Conservation (phyloP, 2,888 invertebrate genomes). For the Xestia sexstrigata region DNA sequence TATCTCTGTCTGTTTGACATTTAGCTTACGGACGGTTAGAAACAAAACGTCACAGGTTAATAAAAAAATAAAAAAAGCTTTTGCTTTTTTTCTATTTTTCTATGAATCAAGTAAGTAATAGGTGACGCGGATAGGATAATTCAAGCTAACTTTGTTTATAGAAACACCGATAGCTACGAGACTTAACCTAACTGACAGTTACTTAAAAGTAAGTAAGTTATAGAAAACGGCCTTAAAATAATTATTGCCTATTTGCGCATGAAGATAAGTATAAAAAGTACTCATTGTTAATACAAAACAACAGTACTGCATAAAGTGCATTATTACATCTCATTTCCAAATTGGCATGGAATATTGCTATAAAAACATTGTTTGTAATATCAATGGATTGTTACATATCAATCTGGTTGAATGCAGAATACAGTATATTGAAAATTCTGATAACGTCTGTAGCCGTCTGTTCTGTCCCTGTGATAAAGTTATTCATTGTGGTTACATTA, state of each 20-base stretch:
- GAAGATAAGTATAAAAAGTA: constrained; percentile 45
- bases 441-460: constrained; percentile 36
- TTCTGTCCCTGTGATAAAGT: constrained; percentile 20
- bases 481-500: constrained; percentile 18
- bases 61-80: too few relatives aligned
- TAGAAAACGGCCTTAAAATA: constrained; percentile 5
- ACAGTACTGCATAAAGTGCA: constrained; percentile 24
- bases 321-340: constrained; percentile 43
- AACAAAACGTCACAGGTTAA: too few relatives aligned
- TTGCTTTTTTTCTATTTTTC: too few relatives aligned
- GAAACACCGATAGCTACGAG: too few relatives aligned
- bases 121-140: too few relatives aligned
- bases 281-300: constrained; percentile 23
- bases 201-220: too few relatives aligned
- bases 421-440: constrained; percentile 41
- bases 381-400: constrained; percentile 50
- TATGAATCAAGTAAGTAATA: too few relatives aligned
- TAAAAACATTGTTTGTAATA: constrained; percentile 52
- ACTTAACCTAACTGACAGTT: too few relatives aligned
- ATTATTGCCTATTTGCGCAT: constrained; percentile 51
- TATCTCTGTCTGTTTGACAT: too few relatives aligned
- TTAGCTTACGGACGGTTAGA: too few relatives aligned
- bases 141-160: too few relatives aligned
- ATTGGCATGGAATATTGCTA: constrained; percentile 52
- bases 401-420: constrained; percentile 45